A percentile compares a stretch with the other conserved stretches of the same genome.
Conservation (phyloP, 64 coral and sea anemone genomes). For the Montipora capricornis region DNA sequence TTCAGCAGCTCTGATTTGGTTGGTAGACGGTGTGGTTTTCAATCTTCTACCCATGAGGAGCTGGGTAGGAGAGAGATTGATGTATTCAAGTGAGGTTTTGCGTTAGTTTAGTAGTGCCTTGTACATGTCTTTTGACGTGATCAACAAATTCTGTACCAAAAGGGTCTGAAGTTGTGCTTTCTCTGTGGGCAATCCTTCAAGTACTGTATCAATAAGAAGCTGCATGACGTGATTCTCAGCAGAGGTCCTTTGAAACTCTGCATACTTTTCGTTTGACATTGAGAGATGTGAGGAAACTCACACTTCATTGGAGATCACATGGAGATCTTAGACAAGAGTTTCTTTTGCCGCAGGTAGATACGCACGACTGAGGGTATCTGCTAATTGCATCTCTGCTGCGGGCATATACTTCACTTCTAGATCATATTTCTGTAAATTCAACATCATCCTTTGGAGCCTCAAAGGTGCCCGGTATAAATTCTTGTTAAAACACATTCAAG, state of each 20-base stretch:
- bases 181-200: too few relatives aligned
- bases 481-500: constrained; percentile 42
- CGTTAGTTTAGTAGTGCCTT: neutral
- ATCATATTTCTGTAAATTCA: constrained; percentile 28
- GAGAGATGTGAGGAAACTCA: constrained; percentile 65
- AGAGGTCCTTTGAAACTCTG: constrained; percentile 74
- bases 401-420: constrained; percentile 3
- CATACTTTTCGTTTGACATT: constrained; percentile 75
- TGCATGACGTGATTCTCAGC: neutral
- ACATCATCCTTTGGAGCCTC: constrained; percentile 43
- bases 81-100: neutral
- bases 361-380: constrained; percentile 28
- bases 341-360: constrained; percentile 63
- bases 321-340: constrained; percentile 60
- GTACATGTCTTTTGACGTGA: constrained; percentile 64
- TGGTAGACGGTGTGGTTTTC: neutral
- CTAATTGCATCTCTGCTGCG: neutral
- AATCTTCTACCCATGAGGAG: constrained; percentile 55
- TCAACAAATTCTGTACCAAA: neutral
- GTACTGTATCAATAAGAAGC: too few relatives aligned
- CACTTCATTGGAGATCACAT: constrained; percentile 82
- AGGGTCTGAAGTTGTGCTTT: too few relatives aligned
- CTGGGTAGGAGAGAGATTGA: constrained; percentile 50
- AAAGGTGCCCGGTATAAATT: constrained; percentile 48
- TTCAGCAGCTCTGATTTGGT: neutral